Conservation (phyloP, 2,888 invertebrate genomes). For the Rhagonycha fulva region DNA sequence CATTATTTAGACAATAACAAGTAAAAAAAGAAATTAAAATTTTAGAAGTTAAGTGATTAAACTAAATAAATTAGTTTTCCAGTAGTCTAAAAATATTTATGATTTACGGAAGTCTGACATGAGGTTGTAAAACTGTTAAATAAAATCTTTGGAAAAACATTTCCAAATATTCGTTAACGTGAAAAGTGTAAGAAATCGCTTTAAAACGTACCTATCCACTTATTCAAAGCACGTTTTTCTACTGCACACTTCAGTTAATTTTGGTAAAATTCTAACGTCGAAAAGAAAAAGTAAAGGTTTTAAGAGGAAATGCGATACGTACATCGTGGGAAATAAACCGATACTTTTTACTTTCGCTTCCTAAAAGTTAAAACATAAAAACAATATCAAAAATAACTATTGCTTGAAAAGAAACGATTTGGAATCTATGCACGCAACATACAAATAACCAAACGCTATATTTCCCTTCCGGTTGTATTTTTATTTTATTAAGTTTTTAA, state of each 20-base stretch:
- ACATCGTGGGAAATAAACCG: neutral
- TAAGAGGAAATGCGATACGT: neutral
- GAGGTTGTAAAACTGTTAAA: neutral
- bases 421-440: neutral
- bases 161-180: neutral
- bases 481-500: neutral
- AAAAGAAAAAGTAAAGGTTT: neutral
- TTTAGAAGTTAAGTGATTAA: too few species aligned
- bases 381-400: neutral
- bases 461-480: neutral
- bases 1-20: neutral
- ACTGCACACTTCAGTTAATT: conserved; percentile 7
- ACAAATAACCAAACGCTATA: neutral
- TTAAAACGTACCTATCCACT: neutral
- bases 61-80: too few species aligned
- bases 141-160: neutral
- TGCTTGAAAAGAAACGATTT: neutral
- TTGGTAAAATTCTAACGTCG: neutral
- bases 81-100: neutral
- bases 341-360: neutral
- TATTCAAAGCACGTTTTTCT: conserved; percentile 8
- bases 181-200: conserved; percentile 11
- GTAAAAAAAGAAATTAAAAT: too few species aligned
- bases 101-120: neutral
- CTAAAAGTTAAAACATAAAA: neutral